phyloP scores from a whole-genome alignment of 2,888 invertebrate species.

The Amorpha juglandis region DNA sequence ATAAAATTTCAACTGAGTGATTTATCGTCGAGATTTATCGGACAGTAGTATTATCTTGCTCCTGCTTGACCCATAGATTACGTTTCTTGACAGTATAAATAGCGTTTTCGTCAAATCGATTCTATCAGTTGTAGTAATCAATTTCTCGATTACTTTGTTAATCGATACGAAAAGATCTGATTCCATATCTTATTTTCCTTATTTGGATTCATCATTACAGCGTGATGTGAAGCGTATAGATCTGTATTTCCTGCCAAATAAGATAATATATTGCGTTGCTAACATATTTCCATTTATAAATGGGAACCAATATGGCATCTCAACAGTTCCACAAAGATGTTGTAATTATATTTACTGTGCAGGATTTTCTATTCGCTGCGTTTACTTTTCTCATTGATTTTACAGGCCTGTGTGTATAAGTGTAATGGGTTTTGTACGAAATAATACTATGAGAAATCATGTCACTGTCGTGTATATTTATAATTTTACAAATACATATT shows the following conservation, averaged over 20 bases:
- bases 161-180: background rate
- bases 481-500: no score
- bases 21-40: no score
- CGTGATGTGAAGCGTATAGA: background rate
- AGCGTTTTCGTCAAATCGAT: background rate
- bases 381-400: slow-evolving; percentile 1
- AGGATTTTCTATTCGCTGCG: background rate
- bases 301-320: background rate
- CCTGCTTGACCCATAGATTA: no score
- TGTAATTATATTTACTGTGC: slow-evolving; percentile 10
- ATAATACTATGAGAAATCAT: background rate
- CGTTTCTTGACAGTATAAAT: no score
- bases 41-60: no score
- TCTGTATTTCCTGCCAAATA: background rate
- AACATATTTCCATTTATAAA: background rate
- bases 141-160: background rate
- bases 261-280: background rate
- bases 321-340: background rate
- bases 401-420: background rate
- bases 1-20: no score
- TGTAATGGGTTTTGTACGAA: background rate
- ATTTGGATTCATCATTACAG: background rate
- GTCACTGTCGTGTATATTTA: background rate
- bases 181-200: background rate
- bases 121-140: background rate